Percentiles rank a stretch among this genome's conserved stretches.
phyloP scores from a whole-genome alignment of 2,113 vertebrate species.

The Grallaria varia region DNA sequence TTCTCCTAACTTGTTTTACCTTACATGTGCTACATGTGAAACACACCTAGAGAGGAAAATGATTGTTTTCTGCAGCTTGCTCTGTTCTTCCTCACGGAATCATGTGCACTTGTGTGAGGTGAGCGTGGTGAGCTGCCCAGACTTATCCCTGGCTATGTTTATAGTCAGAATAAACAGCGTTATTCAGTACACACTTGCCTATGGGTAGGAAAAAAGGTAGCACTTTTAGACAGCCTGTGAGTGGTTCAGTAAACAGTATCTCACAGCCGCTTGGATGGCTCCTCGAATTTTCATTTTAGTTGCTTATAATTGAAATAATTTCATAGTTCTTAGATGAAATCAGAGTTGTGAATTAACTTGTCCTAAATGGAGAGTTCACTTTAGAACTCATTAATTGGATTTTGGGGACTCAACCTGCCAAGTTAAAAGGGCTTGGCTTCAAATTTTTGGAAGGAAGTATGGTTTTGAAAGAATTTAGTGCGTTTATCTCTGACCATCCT shows the following conservation, averaged over 20 bases:
- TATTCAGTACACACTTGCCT: not conserved
- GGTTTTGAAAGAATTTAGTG: not conserved
- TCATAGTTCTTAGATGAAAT: not conserved
- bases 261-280: not conserved
- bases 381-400: not conserved
- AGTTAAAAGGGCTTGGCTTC: not conserved
- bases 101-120: not conserved
- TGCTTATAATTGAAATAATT: not conserved
- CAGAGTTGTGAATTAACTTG: not conserved
- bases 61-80: not conserved
- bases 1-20: not conserved
- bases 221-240: not conserved
- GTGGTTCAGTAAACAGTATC: not conserved
- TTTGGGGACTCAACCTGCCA: not conserved
- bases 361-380: not conserved
- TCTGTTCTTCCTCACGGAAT: not conserved
- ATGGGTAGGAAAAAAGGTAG: not conserved
- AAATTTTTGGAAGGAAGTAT: not conserved
- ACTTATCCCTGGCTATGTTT: not conserved
- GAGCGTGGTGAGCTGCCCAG: not conserved
- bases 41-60: not conserved
- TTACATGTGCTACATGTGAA: not conserved
- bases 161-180: not conserved
- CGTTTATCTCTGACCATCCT: not conserved
- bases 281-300: not conserved